Evolutionary conservation across 1,140 invertebrate genomes (phyloP).

Genomic region (Drosophila orena): DNA sequence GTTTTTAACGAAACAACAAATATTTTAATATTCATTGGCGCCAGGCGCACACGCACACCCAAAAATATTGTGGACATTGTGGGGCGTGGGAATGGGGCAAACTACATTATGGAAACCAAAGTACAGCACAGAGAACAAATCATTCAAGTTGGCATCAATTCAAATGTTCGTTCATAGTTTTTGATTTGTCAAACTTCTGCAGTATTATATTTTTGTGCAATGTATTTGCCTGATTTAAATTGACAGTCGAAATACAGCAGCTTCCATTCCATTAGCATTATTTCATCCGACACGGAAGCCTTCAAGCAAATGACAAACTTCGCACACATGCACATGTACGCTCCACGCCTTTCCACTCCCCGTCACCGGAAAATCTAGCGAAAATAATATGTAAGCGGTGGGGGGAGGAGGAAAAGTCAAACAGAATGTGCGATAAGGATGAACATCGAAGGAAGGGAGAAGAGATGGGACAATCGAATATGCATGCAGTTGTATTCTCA

Average conservation of each 20-base stretch:
- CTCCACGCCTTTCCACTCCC: neutral
- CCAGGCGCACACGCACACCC: constrained; percentile 17
- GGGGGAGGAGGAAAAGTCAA: neutral
- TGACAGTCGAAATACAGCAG: constrained; percentile 13
- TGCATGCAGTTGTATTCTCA: neutral
- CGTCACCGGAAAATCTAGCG: constrained; percentile 4
- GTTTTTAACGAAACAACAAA: constrained; percentile 66
- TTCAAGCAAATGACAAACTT: constrained; percentile 29
- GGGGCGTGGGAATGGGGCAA: constrained; percentile 5
- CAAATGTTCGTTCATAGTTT: neutral
- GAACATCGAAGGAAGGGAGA: constrained; percentile 3
- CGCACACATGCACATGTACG: neutral
- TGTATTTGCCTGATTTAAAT: neutral
- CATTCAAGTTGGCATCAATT: no score
- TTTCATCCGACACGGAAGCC: constrained; percentile 16
- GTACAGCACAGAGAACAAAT: neutral
- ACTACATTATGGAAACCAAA: constrained; percentile 25
- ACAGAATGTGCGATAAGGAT: constrained; percentile 19
- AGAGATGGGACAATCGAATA: neutral
- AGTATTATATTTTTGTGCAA: no score
- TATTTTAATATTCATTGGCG: constrained; percentile 70
- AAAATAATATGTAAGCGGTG: neutral
- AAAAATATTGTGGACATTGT: neutral
- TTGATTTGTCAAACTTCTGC: neutral
- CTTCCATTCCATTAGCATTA: constrained; percentile 60